Evolutionary conservation across 2,797 vertebrate genomes (phyloP).

Genomic region (Morus bassanus): DNA sequence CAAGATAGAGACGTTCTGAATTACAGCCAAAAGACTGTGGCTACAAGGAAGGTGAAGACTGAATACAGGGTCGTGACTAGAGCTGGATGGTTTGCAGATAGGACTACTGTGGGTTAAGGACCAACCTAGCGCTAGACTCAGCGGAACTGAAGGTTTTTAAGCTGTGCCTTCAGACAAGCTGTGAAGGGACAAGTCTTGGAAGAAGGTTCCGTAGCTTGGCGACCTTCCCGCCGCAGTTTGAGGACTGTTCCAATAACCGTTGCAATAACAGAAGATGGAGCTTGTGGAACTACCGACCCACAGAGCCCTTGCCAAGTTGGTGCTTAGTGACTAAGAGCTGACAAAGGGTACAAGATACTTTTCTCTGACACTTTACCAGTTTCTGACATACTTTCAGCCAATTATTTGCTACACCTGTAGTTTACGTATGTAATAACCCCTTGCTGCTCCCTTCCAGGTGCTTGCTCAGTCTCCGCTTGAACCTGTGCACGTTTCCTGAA

Average conservation of each 20-base stretch:
- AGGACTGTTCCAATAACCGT: neutral
- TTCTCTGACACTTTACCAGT: neutral
- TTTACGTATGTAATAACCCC: neutral
- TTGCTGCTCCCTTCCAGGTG: neutral
- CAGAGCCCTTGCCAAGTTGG: neutral
- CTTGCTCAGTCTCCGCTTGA: neutral
- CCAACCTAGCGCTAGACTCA: neutral
- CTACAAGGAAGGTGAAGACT: neutral
- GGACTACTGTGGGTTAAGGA: neutral
- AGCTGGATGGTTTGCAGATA: neutral
- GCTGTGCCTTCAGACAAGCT: neutral
- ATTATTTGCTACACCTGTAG: neutral
- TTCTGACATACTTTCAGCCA: neutral
- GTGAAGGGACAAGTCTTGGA: neutral
- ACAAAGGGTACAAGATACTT: neutral
- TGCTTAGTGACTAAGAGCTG: neutral
- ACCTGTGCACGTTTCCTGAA: neutral
- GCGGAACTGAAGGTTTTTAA: neutral
- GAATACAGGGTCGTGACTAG: neutral
- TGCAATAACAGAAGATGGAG: neutral
- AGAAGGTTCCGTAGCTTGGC: neutral
- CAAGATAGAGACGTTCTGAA: rapidly evolving
- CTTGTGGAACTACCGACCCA: neutral
- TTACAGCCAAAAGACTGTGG: rapidly evolving
- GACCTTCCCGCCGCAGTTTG: neutral